Percentiles rank a stretch among this genome's conserved stretches.
phyloP scores from a whole-genome alignment of 1,140 invertebrate genomes.

The Chrysomallon squamiferum region DNA sequence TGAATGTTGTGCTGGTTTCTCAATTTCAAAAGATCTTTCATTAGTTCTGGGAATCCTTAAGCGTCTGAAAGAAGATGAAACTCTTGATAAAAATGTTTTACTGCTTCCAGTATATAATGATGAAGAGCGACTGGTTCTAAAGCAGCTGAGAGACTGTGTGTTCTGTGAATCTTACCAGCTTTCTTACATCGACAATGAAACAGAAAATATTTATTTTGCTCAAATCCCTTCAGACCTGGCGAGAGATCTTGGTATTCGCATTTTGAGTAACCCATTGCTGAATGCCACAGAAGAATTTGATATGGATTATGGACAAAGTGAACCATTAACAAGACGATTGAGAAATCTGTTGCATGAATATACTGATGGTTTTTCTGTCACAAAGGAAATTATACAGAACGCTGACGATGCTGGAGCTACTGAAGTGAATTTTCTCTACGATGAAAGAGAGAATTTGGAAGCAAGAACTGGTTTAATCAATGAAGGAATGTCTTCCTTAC shows the following conservation, averaged over 20 bases:
- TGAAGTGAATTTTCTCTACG: constrained; percentile 48
- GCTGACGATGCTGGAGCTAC: constrained; percentile 59
- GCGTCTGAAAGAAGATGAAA: not conserved
- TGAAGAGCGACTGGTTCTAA: constrained; percentile 15
- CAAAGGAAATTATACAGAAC: constrained; percentile 54
- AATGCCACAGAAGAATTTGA: constrained; percentile 32
- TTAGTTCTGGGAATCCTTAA: constrained; percentile 9
- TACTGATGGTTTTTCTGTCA: constrained; percentile 42
- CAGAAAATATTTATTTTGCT: constrained; percentile 37
- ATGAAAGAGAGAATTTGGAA: constrained; percentile 45
- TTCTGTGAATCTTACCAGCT: constrained; percentile 28
- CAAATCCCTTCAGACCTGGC: constrained; percentile 28
- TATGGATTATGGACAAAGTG: constrained; percentile 42
- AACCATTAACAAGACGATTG: constrained; percentile 42
- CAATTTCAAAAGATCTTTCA: constrained; percentile 5
- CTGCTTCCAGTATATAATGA: constrained; percentile 24
- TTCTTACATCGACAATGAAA: constrained; percentile 27
- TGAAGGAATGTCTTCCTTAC: constrained; percentile 45
- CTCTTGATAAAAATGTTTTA: constrained; percentile 16
- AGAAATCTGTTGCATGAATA: constrained; percentile 37
- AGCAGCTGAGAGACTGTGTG: constrained; percentile 28
- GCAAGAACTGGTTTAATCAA: constrained; percentile 40
- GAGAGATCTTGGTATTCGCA: constrained; percentile 35
- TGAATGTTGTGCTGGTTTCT: not conserved
- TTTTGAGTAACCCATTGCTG: constrained; percentile 33